Base-by-base conservation (phyloP, 2,888 invertebrate genomes). In the Agonopterix alstromeriana region DNA sequence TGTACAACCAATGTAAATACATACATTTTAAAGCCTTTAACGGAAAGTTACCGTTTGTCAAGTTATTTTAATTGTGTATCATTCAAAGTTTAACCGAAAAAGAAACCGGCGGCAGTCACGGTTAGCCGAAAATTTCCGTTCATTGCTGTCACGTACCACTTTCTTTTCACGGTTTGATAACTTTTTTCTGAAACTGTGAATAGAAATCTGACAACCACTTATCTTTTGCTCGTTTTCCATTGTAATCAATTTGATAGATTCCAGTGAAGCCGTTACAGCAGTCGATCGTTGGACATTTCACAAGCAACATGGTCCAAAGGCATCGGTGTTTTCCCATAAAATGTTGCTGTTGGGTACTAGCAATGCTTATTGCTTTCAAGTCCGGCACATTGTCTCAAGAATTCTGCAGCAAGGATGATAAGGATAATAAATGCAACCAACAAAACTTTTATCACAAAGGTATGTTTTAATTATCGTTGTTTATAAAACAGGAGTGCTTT, bases 111-210 rank as follows among this genome's bases (percentile, higher is more conserved):
- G n/a, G 10, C 9, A 42, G 44, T 44, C 44, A 44, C 44, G 35
- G 35, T 35, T 10, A 10, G n/a, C 44, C 35, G 10, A 35, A 35
- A 10, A 14, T 44, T 36, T 11, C 10, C 14, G 36, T 10, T 12
- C 10, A 10, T 11, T 9, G 11, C 27, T 8, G n/a, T 17, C 10
- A 10, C 27, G 17, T 12, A 43, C n/a, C 43, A 43, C 82, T 82
- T 82, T 84, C 80, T 81, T 82, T 82, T 82, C 70, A 81, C 80
- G 79, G 67, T 70, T 27, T 54, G 52, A 65, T 72, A 60, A 64
- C 58, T 72, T 73, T 73, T 71, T 65, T 60, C 70, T 67, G 67
- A 65, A 61, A 63, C 65, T 58, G 60, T 58, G 65, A 70, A 71
- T 65, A 63, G 57, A 63, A 58, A 60, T 27, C 27, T 27, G 27